A percentile compares a stretch with the other conserved stretches of the same genome.
Evolutionary conservation across 2,113 vertebrate species (phyloP).

Genomic region (Condylura cristata): DNA sequence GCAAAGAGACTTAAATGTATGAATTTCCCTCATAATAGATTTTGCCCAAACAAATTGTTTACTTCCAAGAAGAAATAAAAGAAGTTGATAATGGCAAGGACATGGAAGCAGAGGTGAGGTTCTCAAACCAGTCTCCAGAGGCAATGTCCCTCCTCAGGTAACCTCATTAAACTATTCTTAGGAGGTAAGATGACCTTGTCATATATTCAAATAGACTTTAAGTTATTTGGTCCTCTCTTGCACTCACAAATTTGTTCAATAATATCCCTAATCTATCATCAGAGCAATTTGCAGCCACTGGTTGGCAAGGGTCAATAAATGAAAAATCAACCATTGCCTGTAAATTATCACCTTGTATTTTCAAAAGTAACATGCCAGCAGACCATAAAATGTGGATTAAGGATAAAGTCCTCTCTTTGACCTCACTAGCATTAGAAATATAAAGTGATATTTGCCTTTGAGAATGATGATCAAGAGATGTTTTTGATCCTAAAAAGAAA

Average conservation of each 20-base stretch:
- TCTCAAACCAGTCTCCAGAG: neutral
- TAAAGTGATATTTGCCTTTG: neutral
- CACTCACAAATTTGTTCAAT: neutral
- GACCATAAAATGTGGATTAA: neutral
- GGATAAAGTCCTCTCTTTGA: neutral
- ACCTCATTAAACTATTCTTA: neutral
- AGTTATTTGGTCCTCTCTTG: neutral
- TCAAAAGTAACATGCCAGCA: neutral
- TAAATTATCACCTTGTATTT: neutral
- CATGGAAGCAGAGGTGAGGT: neutral
- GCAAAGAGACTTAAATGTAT: neutral
- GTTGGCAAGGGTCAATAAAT: neutral
- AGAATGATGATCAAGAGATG: neutral
- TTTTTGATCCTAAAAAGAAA: neutral
- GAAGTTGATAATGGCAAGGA: neutral
- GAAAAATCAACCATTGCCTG: neutral
- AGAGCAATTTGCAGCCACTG: neutral
- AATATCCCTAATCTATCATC: neutral
- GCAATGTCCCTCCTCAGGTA: neutral
- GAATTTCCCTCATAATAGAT: neutral
- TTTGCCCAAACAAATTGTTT: neutral
- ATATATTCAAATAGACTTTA: neutral
- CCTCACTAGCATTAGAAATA: constrained; percentile 2
- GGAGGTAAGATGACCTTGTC: neutral
- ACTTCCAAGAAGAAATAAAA: neutral